Conservation (phyloP, 2,113 vertebrate species). For the Sakesphorus luctuosus region DNA sequence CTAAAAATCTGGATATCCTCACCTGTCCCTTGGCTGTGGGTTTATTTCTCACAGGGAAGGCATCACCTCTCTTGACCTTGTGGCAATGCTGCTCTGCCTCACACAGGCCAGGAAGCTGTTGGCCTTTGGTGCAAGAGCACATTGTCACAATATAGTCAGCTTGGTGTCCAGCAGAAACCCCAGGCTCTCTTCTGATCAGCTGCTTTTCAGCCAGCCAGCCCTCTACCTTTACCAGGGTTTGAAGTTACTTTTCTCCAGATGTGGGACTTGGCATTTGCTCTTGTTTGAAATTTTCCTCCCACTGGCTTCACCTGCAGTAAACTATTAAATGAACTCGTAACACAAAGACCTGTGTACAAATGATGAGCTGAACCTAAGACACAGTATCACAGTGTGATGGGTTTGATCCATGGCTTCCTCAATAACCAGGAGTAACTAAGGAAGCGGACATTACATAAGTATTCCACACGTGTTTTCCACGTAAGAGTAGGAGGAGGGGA, state of each 20-base stretch:
- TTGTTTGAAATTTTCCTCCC: neutral
- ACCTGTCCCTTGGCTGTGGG: neutral
- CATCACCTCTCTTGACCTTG: neutral
- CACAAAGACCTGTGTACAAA: neutral
- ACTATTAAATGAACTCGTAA: neutral
- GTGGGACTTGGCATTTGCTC: neutral
- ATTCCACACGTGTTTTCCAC: no score
- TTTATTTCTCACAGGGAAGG: neutral
- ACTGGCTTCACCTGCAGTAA: neutral
- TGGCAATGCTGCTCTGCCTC: neutral
- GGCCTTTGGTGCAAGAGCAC: neutral
- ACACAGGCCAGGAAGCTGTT: neutral
- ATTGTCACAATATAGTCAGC: accelerated
- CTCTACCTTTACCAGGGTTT: neutral
- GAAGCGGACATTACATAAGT: no score
- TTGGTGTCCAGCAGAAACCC: neutral
- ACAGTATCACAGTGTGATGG: no score
- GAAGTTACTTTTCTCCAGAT: neutral
- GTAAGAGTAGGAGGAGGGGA: no score
- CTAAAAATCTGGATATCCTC: neutral
- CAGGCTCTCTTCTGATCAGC: neutral
- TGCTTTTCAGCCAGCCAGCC: neutral
- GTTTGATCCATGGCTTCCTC: no score
- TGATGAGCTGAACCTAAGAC: neutral
- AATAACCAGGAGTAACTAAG: no score